These are phyloP conservation scores for Anseranas semipalmata DNA, from an alignment of 2,113 vertebrate genomes.

Conservation along the genomic window DNA sequence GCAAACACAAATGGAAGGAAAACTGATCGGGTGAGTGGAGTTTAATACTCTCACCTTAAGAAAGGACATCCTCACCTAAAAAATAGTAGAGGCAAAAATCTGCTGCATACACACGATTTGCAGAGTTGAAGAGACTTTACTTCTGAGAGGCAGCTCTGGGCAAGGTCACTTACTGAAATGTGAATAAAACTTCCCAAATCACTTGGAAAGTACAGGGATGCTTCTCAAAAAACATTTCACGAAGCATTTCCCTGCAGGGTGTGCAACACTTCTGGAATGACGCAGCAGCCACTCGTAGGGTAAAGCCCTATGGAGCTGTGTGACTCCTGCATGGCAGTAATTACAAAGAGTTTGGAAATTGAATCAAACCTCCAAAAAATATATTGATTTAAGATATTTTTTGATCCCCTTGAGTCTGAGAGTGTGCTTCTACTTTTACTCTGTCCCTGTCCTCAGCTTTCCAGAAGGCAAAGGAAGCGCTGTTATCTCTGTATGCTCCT, in stretches of 20 bases:
- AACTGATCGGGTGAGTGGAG: not conserved
- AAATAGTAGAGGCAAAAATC: not conserved
- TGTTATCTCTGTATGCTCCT: not conserved
- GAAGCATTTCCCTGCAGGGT: not conserved
- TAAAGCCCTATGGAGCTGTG: not conserved
- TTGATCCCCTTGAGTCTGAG: not conserved
- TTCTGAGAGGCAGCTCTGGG: conserved; percentile 27
- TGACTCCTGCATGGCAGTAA: not conserved
- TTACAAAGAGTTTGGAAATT: not conserved
- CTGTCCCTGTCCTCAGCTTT: not conserved
- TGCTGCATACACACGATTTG: not conserved
- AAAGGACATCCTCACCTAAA: not conserved
- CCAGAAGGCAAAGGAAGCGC: not conserved
- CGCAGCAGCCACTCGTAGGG: fast-evolving
- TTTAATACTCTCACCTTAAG: not conserved
- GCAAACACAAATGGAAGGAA: not conserved
- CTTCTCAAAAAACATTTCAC: not conserved
- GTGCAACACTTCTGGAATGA: not conserved
- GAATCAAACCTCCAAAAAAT: not conserved
- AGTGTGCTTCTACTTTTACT: not conserved
- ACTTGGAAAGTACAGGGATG: not conserved
- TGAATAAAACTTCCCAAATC: not conserved
- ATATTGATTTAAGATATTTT: not conserved
- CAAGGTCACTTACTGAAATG: conserved; percentile 24
- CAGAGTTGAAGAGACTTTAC: not conserved